phyloP scores from a whole-genome alignment of 2,888 invertebrate genomes.

The Idaea dimidiata region DNA sequence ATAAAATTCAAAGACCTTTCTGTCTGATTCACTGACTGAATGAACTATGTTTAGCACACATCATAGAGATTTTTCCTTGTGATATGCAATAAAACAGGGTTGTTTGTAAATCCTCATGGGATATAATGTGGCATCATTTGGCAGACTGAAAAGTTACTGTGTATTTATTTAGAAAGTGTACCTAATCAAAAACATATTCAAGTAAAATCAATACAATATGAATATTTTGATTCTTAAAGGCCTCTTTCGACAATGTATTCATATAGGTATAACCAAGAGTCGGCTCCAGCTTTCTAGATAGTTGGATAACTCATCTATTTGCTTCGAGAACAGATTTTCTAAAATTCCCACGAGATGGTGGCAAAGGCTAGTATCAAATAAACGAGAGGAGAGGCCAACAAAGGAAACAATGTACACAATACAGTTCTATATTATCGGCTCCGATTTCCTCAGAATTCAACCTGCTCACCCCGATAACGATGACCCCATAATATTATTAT shows the following conservation, averaged over 20 bases:
- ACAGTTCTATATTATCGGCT: conserved; percentile 23
- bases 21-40: no score
- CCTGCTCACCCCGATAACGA: conserved; percentile 17
- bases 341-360: neutral
- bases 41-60: no score
- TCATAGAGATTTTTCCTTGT: no score
- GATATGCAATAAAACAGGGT: no score
- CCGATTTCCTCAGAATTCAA: conserved; percentile 17
- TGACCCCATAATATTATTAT: neutral
- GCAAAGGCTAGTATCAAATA: conserved; percentile 11
- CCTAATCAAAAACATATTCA: no score
- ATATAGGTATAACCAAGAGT: no score
- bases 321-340: neutral
- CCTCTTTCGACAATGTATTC: neutral
- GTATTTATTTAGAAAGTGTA: no score
- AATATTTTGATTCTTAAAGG: neutral
- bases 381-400: conserved; percentile 18
- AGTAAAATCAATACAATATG: no score
- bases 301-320: neutral
- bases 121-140: no score
- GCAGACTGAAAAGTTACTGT: no score
- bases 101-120: no score
- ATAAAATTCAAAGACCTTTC: no score
- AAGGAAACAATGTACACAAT: conserved; percentile 6
- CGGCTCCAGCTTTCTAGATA: neutral